Evolutionary conservation across 2,888 invertebrate species (phyloP).

Genomic region (Elmis aenea): DNA sequence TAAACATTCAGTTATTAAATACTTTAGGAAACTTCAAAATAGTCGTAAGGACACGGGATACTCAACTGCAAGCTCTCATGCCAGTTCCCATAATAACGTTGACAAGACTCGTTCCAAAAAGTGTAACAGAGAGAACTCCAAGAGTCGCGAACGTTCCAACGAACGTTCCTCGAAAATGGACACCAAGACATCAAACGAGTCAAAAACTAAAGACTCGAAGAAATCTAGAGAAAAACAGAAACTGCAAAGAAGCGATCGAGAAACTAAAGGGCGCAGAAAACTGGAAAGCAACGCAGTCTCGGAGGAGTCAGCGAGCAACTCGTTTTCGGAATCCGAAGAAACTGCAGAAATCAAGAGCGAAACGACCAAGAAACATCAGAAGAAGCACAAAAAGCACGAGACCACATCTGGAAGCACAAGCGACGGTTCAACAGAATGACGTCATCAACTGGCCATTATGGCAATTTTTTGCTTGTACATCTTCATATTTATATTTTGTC

Average conservation of each 20-base stretch:
- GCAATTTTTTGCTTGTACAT: conserved; percentile 53
- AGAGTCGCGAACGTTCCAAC: conserved; percentile 12
- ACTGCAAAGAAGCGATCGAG: conserved; percentile 32
- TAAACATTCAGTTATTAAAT: too few species aligned
- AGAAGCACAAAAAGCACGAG: conserved; percentile 12
- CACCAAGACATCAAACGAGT: conserved; percentile 21
- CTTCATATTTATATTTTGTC: conserved; percentile 52
- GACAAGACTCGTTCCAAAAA: conserved; percentile 29
- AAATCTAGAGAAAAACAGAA: conserved; percentile 44
- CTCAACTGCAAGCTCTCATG: conserved; percentile 62
- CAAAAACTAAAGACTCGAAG: conserved; percentile 9
- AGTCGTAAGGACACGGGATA: conserved; percentile 62
- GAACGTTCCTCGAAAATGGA: conserved; percentile 11
- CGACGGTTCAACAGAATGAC: conserved; percentile 49
- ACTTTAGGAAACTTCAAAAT: conserved; percentile 41
- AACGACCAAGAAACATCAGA: conserved; percentile 3
- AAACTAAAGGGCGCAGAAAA: conserved; percentile 26
- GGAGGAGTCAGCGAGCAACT: conserved; percentile 17
- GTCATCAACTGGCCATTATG: conserved; percentile 54
- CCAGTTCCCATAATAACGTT: conserved; percentile 38
- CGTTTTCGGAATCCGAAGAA: neutral
- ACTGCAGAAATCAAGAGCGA: conserved; percentile 7
- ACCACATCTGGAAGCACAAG: conserved; percentile 23
- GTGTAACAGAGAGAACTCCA: too few species aligned
- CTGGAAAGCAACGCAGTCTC: conserved; percentile 32